Conservation (phyloP, 2,888 invertebrate species). For the Himalopsyche anomala region DNA sequence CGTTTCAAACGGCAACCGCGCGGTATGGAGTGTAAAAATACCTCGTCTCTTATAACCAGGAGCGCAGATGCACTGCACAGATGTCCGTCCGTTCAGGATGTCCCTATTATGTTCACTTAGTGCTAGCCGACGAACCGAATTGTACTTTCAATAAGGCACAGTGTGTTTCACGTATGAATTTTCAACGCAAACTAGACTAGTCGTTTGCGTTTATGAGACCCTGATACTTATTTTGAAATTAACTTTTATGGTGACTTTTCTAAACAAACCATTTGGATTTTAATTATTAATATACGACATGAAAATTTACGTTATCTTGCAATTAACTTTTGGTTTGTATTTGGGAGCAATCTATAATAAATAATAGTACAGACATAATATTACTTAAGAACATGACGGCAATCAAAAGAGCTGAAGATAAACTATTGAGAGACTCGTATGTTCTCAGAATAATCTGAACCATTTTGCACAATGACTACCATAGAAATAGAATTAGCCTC, state of each 20-base stretch:
- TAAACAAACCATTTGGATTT: too few relatives aligned
- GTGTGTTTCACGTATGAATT: constrained; percentile 5
- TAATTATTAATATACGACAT: too few relatives aligned
- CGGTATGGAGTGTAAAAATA: neutral
- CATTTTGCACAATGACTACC: constrained; percentile 36
- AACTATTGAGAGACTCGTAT: neutral
- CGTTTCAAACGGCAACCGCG: constrained; percentile 6
- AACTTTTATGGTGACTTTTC: too few relatives aligned
- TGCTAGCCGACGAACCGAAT: constrained; percentile 57
- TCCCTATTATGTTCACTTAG: constrained; percentile 65
- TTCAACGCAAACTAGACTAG: neutral
- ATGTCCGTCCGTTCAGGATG: constrained; percentile 65
- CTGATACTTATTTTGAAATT: constrained; percentile 9
- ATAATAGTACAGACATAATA: too few relatives aligned
- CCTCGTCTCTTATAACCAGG: neutral
- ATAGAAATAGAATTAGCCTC: constrained; percentile 35
- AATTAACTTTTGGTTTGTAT: too few relatives aligned
- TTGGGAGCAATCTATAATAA: too few relatives aligned
- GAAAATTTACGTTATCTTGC: too few relatives aligned
- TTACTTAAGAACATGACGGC: neutral
- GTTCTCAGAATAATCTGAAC: neutral
- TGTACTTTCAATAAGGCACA: constrained; percentile 31
- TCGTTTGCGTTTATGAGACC: neutral
- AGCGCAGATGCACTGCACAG: constrained; percentile 64
- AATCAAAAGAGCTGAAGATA: constrained; percentile 5